Conservation (phyloP, 1,140 invertebrate genomes). For the Monomorium pharaonis region DNA sequence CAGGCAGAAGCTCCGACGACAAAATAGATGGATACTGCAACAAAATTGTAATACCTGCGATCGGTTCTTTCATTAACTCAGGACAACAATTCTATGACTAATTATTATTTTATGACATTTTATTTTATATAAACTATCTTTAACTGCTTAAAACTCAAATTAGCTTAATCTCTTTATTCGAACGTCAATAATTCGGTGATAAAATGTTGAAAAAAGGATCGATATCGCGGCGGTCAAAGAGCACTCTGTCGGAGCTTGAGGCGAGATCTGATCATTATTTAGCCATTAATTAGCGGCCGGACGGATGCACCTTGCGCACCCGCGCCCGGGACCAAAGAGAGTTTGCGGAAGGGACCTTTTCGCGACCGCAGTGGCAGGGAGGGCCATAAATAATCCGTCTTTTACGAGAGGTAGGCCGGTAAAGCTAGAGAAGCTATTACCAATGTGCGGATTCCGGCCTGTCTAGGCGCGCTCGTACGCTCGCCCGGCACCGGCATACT, state of each 20-base stretch:
- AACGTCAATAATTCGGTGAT: no score
- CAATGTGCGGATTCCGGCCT: conserved; percentile 68
- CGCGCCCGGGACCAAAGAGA: neutral
- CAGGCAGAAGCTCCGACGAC: conserved; percentile 37
- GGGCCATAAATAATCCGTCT: conserved; percentile 65
- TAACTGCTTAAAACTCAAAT: neutral
- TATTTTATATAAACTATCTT: neutral
- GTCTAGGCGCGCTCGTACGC: conserved; percentile 63
- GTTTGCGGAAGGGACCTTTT: conserved; percentile 9
- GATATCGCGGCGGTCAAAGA: neutral
- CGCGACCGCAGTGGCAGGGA: neutral
- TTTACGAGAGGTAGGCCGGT: conserved; percentile 64
- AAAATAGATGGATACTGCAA: conserved; percentile 65
- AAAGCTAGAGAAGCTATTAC: conserved; percentile 72
- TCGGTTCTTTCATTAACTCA: neutral
- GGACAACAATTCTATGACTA: neutral
- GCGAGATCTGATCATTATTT: conserved; percentile 3
- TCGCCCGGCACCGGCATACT: conserved; percentile 12
- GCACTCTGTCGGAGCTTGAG: neutral
- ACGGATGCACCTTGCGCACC: neutral
- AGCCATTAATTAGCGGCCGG: conserved; percentile 34
- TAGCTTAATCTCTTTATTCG: no score
- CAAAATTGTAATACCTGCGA: neutral
- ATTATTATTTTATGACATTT: neutral
- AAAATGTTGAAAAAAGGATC: neutral